phyloP scores from a whole-genome alignment of 2,113 vertebrate species.

The Sula dactylatra region DNA sequence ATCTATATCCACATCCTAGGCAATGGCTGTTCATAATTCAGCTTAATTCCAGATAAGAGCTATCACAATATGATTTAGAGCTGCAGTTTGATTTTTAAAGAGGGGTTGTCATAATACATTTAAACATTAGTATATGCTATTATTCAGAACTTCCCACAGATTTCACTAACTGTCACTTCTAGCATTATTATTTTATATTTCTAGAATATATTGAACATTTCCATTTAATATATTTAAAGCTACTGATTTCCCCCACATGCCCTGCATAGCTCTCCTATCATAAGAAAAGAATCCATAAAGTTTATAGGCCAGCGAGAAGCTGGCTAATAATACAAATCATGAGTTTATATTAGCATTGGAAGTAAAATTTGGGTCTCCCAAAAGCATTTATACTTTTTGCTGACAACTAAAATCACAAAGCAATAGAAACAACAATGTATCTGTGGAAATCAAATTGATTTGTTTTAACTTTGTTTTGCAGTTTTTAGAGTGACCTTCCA shows the following conservation, averaged over 20 bases:
- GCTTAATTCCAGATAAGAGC: neutral
- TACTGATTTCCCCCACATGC: neutral
- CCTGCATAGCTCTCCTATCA: neutral
- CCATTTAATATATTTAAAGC: neutral
- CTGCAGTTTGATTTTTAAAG: conserved; percentile 41
- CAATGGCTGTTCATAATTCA: neutral
- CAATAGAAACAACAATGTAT: neutral
- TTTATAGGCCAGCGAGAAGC: neutral
- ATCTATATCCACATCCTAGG: neutral
- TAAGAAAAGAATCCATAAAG: neutral
- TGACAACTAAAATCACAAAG: neutral
- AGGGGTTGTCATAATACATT: conserved; percentile 33
- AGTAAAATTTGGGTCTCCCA: neutral
- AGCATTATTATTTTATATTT: conserved; percentile 23
- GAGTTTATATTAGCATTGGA: neutral
- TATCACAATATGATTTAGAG: conserved; percentile 41
- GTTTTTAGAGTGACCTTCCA: neutral
- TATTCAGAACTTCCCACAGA: conserved; percentile 19
- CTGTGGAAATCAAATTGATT: neutral
- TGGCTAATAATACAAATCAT: neutral
- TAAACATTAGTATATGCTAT: conserved; percentile 11
- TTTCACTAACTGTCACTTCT: neutral
- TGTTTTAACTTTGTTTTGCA: neutral
- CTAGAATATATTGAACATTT: neutral
- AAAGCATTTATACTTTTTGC: neutral